A percentile compares a stretch with the other conserved stretches of the same genome.
Evolutionary conservation across 2,113 vertebrate genomes (phyloP).

Genomic region (Cololabis saira): DNA sequence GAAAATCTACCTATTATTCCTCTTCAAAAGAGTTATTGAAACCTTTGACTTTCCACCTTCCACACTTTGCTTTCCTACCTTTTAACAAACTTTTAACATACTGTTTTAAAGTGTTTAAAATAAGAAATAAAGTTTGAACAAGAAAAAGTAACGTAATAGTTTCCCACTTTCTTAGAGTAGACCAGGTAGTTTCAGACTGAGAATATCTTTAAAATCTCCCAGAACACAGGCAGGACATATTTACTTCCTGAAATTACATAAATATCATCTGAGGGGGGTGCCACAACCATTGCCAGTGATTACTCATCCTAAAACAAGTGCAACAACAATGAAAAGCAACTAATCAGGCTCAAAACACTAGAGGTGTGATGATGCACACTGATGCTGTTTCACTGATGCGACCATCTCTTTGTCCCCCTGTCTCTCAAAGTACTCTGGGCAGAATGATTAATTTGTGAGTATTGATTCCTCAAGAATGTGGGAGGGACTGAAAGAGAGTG

Average conservation of each 20-base stretch:
- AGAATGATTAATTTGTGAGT: constrained; percentile 78
- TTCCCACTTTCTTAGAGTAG: no score
- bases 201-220: constrained; percentile 24
- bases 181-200: neutral
- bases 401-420: constrained; percentile 30
- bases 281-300: constrained; percentile 67
- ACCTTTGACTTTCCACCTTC: no score
- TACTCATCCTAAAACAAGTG: constrained; percentile 67
- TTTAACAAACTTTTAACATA: no score
- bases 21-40: no score
- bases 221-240: constrained; percentile 13
- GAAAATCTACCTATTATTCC: no score
- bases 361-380: constrained; percentile 65
- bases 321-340: constrained; percentile 73
- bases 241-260: constrained; percentile 52
- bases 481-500: constrained; percentile 65
- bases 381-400: constrained; percentile 52
- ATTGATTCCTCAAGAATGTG: constrained; percentile 77
- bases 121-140: no score
- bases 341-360: constrained; percentile 53
- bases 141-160: neutral
- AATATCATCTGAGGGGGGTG: constrained; percentile 44
- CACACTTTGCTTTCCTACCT: no score
- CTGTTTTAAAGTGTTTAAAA: no score
- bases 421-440: constrained; percentile 56